These are phyloP conservation scores for Manis crassicaudata DNA, from an alignment of 2,797 vertebrate genomes.

Conservation along the genomic window DNA sequence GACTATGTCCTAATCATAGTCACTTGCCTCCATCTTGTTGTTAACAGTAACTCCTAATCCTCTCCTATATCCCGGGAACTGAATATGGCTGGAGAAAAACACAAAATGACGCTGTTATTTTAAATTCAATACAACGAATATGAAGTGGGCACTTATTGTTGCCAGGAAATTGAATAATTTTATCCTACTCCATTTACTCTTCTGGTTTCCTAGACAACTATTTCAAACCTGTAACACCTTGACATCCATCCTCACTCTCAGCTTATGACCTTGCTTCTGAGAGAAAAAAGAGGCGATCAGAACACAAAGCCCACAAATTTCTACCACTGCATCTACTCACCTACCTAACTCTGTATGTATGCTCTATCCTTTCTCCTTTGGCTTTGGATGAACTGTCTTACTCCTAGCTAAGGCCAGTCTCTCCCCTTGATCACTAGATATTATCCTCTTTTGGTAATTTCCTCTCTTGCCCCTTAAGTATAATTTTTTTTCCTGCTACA, in stretches of 20 bases:
- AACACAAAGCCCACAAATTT: constrained; percentile 58
- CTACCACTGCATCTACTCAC: not conserved
- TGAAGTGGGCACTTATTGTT: constrained; percentile 79
- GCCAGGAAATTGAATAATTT: constrained; percentile 74
- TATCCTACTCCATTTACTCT: constrained; percentile 74
- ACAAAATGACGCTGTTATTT: constrained; percentile 66
- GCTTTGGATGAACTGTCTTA: not conserved
- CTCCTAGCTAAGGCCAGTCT: not conserved
- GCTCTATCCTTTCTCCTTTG: not conserved
- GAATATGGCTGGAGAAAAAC: constrained; percentile 17
- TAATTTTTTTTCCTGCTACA: not conserved
- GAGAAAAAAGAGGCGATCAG: constrained; percentile 58
- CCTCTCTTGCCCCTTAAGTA: not conserved
- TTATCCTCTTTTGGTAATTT: not conserved
- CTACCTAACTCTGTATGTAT: not conserved
- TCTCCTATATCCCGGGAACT: not conserved
- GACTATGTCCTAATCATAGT: not conserved
- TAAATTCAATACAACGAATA: constrained; percentile 67
- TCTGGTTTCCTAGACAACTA: constrained; percentile 78
- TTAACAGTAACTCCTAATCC: not conserved
- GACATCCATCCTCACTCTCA: constrained; percentile 48
- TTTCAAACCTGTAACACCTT: constrained; percentile 63
- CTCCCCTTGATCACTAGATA: not conserved
- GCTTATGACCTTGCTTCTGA: constrained; percentile 62
- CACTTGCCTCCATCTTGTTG: constrained; percentile 34